Evolutionary conservation across 92 coral and sea anemone species (phyloP).

Genomic region (Paragorgia papillata): DNA sequence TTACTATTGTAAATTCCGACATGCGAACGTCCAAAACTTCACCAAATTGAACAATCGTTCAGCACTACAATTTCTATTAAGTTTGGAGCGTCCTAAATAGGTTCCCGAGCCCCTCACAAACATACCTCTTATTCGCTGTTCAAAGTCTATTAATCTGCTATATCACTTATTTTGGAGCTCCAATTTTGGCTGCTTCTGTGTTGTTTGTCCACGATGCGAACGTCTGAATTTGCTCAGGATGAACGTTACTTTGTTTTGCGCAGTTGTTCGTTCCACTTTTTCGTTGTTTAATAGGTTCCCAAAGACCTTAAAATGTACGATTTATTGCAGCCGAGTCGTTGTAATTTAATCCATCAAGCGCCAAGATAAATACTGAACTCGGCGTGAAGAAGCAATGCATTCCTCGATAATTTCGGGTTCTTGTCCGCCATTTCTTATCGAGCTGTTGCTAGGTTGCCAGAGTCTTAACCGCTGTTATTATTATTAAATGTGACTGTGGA

Average conservation of each 20-base stretch:
- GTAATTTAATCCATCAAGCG: background rate
- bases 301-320: background rate
- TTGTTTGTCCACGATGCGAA: background rate
- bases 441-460: conserved; percentile 1
- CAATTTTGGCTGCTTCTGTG: conserved; percentile 9
- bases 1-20: background rate
- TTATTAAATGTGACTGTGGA: too few relatives aligned
- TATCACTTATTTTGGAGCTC: conserved; percentile 3
- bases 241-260: background rate
- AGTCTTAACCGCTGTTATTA: conserved; percentile 1
- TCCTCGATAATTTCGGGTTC: background rate
- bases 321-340: background rate
- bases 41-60: background rate
- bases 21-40: background rate
- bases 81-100: background rate
- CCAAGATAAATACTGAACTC: too few relatives aligned
- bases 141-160: background rate
- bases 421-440: background rate
- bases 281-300: conserved; percentile 7
- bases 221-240: background rate
- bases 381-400: too few relatives aligned
- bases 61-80: background rate
- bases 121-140: background rate
- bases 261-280: conserved; percentile 4
- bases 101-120: background rate